Base-by-base conservation (phyloP, 1,140 invertebrate species). In the Drosophila tani region DNA sequence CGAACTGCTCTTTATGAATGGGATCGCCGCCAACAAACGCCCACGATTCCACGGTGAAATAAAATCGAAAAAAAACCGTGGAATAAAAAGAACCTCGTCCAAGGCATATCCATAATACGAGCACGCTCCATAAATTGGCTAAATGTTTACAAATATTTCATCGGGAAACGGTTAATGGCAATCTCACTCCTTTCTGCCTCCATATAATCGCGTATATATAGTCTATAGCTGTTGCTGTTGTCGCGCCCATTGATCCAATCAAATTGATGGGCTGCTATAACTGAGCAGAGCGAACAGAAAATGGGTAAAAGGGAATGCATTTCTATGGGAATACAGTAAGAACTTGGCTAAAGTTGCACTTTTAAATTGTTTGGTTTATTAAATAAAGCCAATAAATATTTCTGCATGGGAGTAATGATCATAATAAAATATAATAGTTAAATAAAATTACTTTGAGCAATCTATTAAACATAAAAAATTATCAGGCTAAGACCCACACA, bases 61-160 rank as follows among this genome's bases (percentile, higher is more conserved):
- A 65, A 40, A 50, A 21, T 14, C 2, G 24, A 35, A 35, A 35
- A 12, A 65, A 35, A 11, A 35, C 9, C 9, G 19, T 32, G 15
- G 19, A 45, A 66, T 66, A 38, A 51, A 70, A 50, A 71, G 68
- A 70, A 73, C 45, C 57, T 38, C 43, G n/a, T 66, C 24, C 29
- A 49, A 41, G 29, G 43, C 40, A 76, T 62, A 49, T 63, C 41
- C 49, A 75, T 66, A 81, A 70, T 85, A 66, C 81, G 75, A 75
- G 81, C 71, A 85, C 69, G 60, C 82, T 82, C 78, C 77, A 88
- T 88, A 90, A 88, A 88, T 88, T 90, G 77, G 45, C 64, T 90
- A 90, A 88, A 90, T 90, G 85, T 75, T 90, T 90, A 88, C 84
- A 90, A 88, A 88, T 88, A 90, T 88, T 88, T 88, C 84, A 88